Evolutionary conservation across 2,888 invertebrate genomes (phyloP), one percentile per base, ranked within the genome.

Genomic region (Falcaria lacertinaria): DNA sequence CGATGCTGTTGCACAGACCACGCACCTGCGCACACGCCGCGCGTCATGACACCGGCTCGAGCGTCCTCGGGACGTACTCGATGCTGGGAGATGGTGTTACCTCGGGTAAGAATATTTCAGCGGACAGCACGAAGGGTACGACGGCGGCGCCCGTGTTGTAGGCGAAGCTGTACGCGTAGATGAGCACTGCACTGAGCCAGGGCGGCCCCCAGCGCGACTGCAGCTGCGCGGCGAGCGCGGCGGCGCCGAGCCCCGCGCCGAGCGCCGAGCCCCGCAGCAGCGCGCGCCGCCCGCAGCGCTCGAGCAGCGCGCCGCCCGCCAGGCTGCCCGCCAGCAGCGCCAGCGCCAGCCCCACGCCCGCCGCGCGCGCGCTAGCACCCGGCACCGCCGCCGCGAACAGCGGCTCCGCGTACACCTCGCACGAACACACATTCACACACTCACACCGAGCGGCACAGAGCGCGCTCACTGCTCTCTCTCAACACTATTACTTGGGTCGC

Each of bases 51-150:
- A n/a, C n/a, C n/a, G n/a, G n/a, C n/a, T n/a, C n/a, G n/a, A n/a
- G n/a, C n/a, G n/a, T n/a, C n/a, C n/a, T n/a, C n/a, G n/a, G n/a
- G n/a, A n/a, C n/a, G n/a, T n/a, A n/a, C n/a, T n/a, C n/a, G n/a
- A n/a, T n/a, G n/a, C n/a, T 22, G 22, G 17, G 28, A n/a, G 1
- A 25, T 11, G 25, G 2, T 1, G 52, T 53, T 41, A 90, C 87
- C 72, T 89, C 86, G 1, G 89, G 86, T 13, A 89, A 57, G 45
- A 90, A 90, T 4, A 89, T 69, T 54, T 90, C 90, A 14, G 87
- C 80, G 14, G 81, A 66, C 8, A 89, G 57, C 0, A 90, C 81
- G 22, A 80, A 89, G 0, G 89, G 89, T 4, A 90, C 78, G 0
- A 83, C 76, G 0, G 83, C 87, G 0, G 82, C 77, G 0, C 90